Evolutionary conservation across 2,888 invertebrate genomes (phyloP), one percentile per base, ranked within the genome.

Genomic region (Cryptus viduatorius): DNA sequence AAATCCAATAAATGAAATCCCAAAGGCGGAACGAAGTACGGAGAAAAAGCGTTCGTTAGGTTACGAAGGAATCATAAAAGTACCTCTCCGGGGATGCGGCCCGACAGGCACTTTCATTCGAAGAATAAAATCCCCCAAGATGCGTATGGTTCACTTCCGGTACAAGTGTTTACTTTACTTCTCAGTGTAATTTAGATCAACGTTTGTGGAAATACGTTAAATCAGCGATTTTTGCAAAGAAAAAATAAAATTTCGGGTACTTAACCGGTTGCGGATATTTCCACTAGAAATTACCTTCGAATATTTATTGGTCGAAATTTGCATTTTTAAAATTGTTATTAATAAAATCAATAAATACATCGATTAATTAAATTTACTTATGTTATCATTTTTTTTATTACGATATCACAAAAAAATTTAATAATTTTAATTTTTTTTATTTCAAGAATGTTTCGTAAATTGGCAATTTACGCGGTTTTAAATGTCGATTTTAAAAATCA

Each of bases 1-100:
- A 78, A 84, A 84, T 84, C 78, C 78, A 84, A 81, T 84, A 69
- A 84, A 71, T 50, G 72, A 53, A 81, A 67, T 56, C 84, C 69
- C 84, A 29, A 69, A 56, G 64, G 69, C n/a, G 31, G 46, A 29
- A 8, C 4, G 37, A 50, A 19, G n/a, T 44, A 29, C 48, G 19
- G 77, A 24, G 72, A 24, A 81, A 73, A 61, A 64, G n/a, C 81
- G 64, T 69, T 56, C 68, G 24, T 29, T 42, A 64, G 46, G 64
- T 84, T 78, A 64, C 44, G 78, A 78, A 84, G 78, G 81, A 84
- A 84, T 81, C 81, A 24, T 24, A 24, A 3, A 3, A 24, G 24
- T 24, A 24, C 19, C 31, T 44, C 80, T 64, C 73, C 2, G 44
- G 84, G 72, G 67, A 81, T 5, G 50, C 72, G 64, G 29, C 46